Conservation (phyloP, 2,888 invertebrate species). For the Aphodius granarius region DNA sequence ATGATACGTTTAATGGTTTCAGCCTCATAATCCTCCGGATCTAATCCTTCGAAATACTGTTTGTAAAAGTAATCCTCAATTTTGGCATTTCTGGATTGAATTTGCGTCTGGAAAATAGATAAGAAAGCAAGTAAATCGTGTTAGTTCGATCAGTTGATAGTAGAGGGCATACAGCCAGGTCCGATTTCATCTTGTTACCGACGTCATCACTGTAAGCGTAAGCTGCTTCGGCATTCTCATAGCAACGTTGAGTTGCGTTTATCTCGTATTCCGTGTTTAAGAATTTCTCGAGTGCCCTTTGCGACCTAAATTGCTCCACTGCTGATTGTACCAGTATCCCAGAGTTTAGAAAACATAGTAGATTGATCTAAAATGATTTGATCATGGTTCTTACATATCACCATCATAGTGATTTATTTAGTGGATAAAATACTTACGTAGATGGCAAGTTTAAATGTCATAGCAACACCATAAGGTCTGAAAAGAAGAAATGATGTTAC, state of each 20-base stretch:
- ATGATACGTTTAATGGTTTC: neutral
- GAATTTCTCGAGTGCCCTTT: neutral
- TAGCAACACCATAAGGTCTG: neutral
- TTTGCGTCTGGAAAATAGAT: neutral
- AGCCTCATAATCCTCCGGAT: neutral
- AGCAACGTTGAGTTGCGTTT: neutral
- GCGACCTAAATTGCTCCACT: neutral
- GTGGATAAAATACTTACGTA: neutral
- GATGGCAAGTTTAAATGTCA: neutral
- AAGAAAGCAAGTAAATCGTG: neutral
- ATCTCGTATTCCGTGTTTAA: neutral
- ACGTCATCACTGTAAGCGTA: neutral
- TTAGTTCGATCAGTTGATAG: neutral
- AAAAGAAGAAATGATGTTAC: neutral
- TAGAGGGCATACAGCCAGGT: neutral
- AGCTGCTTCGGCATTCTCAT: neutral
- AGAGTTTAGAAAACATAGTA: neutral
- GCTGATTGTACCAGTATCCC: neutral
- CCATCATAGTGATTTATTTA: neutral
- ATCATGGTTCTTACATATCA: no score
- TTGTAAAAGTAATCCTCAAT: neutral
- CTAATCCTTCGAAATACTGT: constrained; percentile 1
- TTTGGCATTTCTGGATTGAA: neutral
- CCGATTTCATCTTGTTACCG: neutral
- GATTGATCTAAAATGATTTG: neutral